Evolutionary conservation across 2,797 vertebrate genomes (phyloP).

Genomic region (Diglossa cyanea): DNA sequence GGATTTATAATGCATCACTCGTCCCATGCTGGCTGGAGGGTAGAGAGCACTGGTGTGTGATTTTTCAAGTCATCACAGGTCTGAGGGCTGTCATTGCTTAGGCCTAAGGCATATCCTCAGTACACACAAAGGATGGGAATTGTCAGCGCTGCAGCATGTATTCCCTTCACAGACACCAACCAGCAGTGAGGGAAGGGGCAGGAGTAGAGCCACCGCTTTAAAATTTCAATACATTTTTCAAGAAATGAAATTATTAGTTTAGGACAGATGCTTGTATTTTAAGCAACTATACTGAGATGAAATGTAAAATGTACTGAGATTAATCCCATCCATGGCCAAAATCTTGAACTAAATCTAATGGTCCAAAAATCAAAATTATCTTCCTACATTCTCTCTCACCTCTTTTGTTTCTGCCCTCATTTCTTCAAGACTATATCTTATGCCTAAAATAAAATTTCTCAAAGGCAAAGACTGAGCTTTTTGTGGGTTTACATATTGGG

Average conservation of each 20-base stretch:
- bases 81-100: background rate
- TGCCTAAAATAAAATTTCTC: background rate
- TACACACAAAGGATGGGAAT: background rate
- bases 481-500: background rate
- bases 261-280: background rate
- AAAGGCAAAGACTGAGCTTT: background rate
- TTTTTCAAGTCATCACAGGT: constrained; percentile 55
- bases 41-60: background rate
- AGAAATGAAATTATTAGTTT: background rate
- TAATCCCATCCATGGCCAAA: background rate
- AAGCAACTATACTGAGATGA: background rate
- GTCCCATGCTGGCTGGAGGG: constrained; percentile 30
- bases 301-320: background rate
- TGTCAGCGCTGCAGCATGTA: background rate
- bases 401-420: background rate
- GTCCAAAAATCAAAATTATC: background rate
- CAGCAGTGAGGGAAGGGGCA: background rate
- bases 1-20: constrained; percentile 54
- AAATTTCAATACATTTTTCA: background rate
- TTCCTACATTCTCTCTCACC: background rate
- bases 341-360: background rate
- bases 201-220: background rate
- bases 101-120: background rate
- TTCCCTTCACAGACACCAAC: background rate
- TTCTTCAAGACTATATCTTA: background rate